These are phyloP conservation scores for Trypoxylon attenuatum DNA, from an alignment of 2,888 invertebrate species.

Conservation along the genomic window DNA sequence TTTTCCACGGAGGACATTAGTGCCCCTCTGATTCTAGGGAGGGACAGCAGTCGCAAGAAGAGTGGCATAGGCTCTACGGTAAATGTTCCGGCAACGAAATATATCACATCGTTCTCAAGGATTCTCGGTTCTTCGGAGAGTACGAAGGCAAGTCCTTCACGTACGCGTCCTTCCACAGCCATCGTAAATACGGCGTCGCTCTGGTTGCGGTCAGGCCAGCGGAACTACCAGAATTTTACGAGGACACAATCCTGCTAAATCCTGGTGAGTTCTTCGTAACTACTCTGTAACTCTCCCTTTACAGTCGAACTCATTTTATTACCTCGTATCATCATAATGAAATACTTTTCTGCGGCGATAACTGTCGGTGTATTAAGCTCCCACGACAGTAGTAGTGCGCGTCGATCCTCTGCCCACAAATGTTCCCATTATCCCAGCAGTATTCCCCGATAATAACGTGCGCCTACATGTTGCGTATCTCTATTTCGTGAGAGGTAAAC, in stretches of 20 bases:
- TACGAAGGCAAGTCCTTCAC: constrained; percentile 99
- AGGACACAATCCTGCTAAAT: constrained; percentile 95
- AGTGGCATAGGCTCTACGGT: constrained; percentile 99
- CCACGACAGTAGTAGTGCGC: no score
- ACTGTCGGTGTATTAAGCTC: no score
- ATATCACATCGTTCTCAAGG: constrained; percentile 96
- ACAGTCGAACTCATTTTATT: not conserved
- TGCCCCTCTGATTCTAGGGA: constrained; percentile 79
- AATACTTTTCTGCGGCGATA: no score
- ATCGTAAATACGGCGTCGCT: constrained; percentile 98
- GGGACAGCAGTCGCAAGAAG: constrained; percentile 95
- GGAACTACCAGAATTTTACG: constrained; percentile 94
- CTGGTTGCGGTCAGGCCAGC: constrained; percentile 96
- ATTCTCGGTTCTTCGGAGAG: constrained; percentile 98
- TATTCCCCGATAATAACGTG: not conserved
- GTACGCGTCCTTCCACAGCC: constrained; percentile 99
- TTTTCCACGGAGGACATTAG: not conserved
- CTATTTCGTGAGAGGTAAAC: no score
- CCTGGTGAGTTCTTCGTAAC: constrained; percentile 76
- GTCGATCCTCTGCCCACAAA: no score
- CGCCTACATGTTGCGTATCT: no score
- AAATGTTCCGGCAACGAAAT: constrained; percentile 99
- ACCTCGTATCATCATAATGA: no score
- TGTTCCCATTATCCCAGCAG: no score
- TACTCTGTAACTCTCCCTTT: no score